Base-by-base conservation (phyloP, 2,113 vertebrate genomes). In the Panthera leo region DNA sequence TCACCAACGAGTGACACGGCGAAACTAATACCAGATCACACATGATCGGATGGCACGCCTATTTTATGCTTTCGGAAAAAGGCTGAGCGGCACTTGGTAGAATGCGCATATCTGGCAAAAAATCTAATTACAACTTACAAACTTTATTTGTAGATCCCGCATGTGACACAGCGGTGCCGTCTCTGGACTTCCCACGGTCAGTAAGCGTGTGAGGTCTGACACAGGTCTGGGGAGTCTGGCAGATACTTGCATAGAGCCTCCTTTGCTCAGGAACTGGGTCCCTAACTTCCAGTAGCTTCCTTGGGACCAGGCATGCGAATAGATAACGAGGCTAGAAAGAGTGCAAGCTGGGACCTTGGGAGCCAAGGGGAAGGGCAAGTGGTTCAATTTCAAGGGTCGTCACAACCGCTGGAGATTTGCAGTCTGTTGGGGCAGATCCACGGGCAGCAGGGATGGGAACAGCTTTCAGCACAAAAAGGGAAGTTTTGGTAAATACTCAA, bases 21-120 rank as follows among this genome's bases (percentile, higher is more conserved):
- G 6, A 75, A 71, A 78, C 10, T n/a, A 18, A 70, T 4, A 68
- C 31, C 11, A 12, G 25, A 18, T 18, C 27, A 9, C 23, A 23
- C 0, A 13, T 11, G 63, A 42, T 11, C 25, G 15, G 48, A 61
- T 15, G 6, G n/a, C 14, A 39, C 3, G 1, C 34, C 10, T 67
- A 9, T 31, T 39, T 45, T 42, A 23, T 15, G 15, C 31, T 84
- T 55, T 83, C 1, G 16, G 25, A 63, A 39, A 63, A 39, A 34
- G 31, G 25, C 31, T 68, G 36, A 73, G 29, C 27, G 71, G 55
- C 10, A 13, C 53, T 48, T 18, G 48, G 27, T 70, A 19, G 19
- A 23, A 71, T 4, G 42, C 2, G 31, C 19, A 1, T 39, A 63
- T 36, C 87, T 75, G 58, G 34, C 21, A 73, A 42, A 55, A 23